Conservation (phyloP, 2,113 vertebrate genomes). For the Chaetura pelagica region DNA sequence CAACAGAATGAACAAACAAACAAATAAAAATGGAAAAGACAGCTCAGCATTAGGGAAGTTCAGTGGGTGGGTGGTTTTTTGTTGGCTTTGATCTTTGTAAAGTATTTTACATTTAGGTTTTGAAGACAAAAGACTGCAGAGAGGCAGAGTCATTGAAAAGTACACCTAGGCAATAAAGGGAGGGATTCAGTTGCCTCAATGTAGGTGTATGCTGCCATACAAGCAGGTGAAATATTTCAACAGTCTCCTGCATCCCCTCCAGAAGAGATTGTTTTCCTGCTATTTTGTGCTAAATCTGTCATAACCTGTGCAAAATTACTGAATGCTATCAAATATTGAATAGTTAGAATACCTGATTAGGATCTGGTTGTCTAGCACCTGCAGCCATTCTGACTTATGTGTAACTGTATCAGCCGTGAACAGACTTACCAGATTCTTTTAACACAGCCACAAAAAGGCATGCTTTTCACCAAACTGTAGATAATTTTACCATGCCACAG, state of each 20-base stretch:
- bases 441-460: background rate
- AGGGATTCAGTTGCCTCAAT: background rate
- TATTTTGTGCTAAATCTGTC: background rate
- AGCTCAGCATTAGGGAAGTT: background rate
- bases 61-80: accelerated
- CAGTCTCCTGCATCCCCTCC: background rate
- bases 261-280: background rate
- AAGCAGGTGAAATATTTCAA: background rate
- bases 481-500: background rate
- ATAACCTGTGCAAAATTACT: background rate
- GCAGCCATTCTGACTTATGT: background rate
- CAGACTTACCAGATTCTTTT: background rate
- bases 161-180: background rate
- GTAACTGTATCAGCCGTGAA: background rate
- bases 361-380: background rate
- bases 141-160: background rate
- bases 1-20: too few relatives aligned
- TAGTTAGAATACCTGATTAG: background rate
- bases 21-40: background rate
- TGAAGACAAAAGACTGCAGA: background rate
- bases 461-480: background rate
- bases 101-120: background rate
- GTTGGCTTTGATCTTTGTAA: accelerated
- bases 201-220: background rate
- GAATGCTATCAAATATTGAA: background rate